These are phyloP conservation scores for Haliclona indistincta DNA, from an alignment of 37 sponge, comb jelly and placozoan genomes.

Conservation along the genomic window DNA sequence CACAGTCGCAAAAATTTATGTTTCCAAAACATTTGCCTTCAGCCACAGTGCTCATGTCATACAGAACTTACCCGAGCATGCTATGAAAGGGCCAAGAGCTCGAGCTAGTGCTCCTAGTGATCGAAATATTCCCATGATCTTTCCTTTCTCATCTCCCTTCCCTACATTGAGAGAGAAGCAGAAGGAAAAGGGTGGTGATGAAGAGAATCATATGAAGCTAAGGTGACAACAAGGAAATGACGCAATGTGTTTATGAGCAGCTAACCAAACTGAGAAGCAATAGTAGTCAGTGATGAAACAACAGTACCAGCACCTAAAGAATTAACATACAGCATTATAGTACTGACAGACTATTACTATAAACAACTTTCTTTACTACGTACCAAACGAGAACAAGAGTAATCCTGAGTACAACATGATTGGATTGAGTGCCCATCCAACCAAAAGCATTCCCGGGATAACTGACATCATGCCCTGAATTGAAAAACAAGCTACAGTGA, in stretches of 20 bases:
- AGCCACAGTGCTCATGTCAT: not conserved
- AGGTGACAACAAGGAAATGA: not conserved
- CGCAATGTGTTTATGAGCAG: not conserved
- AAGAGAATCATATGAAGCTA: not conserved
- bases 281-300: slow-evolving; percentile 74
- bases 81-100: slow-evolving; percentile 81
- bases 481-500: not conserved
- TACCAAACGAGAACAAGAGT: slow-evolving; percentile 84
- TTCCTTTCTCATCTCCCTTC: slow-evolving; percentile 85
- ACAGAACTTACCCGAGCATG: slow-evolving; percentile 62
- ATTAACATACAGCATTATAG: not conserved
- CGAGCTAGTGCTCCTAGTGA: slow-evolving; percentile 89
- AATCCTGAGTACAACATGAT: slow-evolving; percentile 71
- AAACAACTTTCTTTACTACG: not conserved
- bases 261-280: slow-evolving; percentile 78
- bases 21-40: too few relatives aligned
- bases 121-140: slow-evolving; percentile 86
- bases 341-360: not conserved
- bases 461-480: slow-evolving; percentile 66
- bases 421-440: slow-evolving; percentile 52
- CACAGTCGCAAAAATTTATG: too few relatives aligned
- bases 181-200: not conserved
- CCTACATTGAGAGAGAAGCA: slow-evolving; percentile 27
- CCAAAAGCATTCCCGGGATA: slow-evolving; percentile 77
- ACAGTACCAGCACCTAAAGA: slow-evolving; percentile 79